Percentiles rank a stretch among this genome's conserved stretches.
Conservation (phyloP, 2,113 vertebrate species). For the Hassar affinis region DNA sequence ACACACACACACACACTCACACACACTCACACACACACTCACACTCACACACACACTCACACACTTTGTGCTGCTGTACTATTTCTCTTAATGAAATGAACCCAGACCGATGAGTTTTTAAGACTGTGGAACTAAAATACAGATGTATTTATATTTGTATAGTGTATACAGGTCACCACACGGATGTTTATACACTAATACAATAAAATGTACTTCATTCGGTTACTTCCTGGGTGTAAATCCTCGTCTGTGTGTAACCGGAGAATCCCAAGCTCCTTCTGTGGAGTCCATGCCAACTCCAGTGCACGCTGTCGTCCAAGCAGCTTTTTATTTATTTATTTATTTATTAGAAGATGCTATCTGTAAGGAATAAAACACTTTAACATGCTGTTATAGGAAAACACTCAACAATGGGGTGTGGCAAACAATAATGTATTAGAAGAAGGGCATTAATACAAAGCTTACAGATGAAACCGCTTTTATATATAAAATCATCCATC, state of each 20-base stretch:
- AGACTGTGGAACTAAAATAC: not conserved
- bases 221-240: not conserved
- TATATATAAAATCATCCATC: no score
- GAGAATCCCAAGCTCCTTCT: no score
- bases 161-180: not conserved
- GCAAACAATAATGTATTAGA: no score
- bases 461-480: no score
- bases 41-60: not conserved
- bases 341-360: no score
- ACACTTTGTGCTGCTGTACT: not conserved
- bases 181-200: not conserved
- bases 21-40: not conserved
- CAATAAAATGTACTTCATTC: slow-evolving; percentile 11
- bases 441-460: no score
- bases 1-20: not conserved
- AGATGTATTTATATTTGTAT: not conserved
- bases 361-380: no score
- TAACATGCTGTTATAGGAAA: no score
- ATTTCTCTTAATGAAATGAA: not conserved
- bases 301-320: no score
- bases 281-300: no score
- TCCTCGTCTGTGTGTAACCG: not conserved
- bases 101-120: not conserved
- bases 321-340: no score
- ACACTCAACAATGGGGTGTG: no score